Percentiles rank a stretch among this genome's conserved stretches.
Conservation (phyloP, 2,113 vertebrate genomes). For the Eulemur rufifrons region DNA sequence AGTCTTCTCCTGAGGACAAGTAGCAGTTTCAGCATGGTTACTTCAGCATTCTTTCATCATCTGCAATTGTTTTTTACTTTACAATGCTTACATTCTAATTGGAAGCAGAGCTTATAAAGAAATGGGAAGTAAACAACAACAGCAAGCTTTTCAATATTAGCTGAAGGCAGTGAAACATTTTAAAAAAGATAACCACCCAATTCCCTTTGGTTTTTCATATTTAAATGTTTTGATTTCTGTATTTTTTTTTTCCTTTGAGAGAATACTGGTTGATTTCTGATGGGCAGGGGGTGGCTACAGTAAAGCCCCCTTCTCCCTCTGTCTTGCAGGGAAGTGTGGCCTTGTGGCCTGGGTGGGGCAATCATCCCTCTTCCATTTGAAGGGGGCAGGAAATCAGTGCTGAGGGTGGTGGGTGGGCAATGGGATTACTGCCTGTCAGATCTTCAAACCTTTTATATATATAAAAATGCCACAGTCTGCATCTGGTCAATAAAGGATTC, state of each 20-base stretch:
- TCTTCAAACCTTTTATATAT: constrained; percentile 60
- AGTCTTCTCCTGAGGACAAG: not conserved
- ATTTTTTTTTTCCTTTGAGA: constrained; percentile 68
- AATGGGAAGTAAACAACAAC: not conserved
- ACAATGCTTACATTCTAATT: not conserved
- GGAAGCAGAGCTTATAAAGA: not conserved
- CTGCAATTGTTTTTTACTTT: not conserved
- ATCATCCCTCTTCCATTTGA: constrained; percentile 30
- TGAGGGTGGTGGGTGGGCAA: constrained; percentile 59
- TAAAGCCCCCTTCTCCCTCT: constrained; percentile 11
- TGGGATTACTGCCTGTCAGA: constrained; percentile 72
- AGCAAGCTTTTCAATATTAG: not conserved
- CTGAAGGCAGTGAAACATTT: not conserved
- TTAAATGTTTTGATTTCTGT: constrained; percentile 80
- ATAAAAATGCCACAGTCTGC: constrained; percentile 68
- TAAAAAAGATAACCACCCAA: not conserved
- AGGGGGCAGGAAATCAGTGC: constrained; percentile 59
- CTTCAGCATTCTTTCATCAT: not conserved
- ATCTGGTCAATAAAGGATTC: constrained; percentile 83
- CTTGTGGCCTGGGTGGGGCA: constrained; percentile 22
- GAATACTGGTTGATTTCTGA: constrained; percentile 63
- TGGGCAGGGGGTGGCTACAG: constrained; percentile 36
- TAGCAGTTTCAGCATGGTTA: not conserved
- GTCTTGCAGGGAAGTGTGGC: constrained; percentile 4
- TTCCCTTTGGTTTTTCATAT: constrained; percentile 77